Percentiles rank a stretch among this genome's conserved stretches.
Conservation (phyloP, 2,113 vertebrate species). For the Poeciliopsis prolifica region DNA sequence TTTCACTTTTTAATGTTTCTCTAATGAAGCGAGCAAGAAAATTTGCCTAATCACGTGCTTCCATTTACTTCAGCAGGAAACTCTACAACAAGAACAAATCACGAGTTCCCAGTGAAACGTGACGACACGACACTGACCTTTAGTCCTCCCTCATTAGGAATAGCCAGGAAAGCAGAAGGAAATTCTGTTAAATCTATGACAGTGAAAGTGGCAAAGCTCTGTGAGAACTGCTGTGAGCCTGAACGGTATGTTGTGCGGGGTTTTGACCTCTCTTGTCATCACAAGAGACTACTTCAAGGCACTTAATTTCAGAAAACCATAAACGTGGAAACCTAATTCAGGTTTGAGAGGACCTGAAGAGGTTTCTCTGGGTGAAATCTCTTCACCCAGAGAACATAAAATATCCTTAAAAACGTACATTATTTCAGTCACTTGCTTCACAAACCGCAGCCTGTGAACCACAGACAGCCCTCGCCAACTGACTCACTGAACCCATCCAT, state of each 20-base stretch:
- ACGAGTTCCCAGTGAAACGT: not conserved
- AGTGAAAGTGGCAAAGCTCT: not conserved
- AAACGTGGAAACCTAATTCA: not conserved
- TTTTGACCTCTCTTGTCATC: not conserved
- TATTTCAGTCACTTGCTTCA: not conserved
- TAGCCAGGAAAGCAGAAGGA: not conserved
- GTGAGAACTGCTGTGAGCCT: not conserved
- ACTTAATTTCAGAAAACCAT: not conserved
- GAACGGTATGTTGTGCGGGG: not conserved
- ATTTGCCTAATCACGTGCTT: conserved; percentile 26
- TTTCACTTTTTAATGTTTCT: conserved; percentile 49
- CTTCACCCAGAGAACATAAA: too few relatives aligned
- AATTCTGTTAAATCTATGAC: not conserved
- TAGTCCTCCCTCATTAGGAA: not conserved
- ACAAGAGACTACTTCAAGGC: not conserved
- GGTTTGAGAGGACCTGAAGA: not conserved
- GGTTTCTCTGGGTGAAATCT: not conserved
- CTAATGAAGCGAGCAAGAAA: conserved; percentile 53
- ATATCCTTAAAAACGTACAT: too few relatives aligned
- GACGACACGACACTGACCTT: not conserved
- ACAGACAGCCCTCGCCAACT: too few relatives aligned
- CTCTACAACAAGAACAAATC: conserved; percentile 35
- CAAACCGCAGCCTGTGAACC: not conserved
- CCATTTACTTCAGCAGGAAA: conserved; percentile 40
- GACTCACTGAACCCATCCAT: not conserved